Conservation (phyloP, 53 echinoderm and acorn worm genomes). For the Patiria pectinifera region DNA sequence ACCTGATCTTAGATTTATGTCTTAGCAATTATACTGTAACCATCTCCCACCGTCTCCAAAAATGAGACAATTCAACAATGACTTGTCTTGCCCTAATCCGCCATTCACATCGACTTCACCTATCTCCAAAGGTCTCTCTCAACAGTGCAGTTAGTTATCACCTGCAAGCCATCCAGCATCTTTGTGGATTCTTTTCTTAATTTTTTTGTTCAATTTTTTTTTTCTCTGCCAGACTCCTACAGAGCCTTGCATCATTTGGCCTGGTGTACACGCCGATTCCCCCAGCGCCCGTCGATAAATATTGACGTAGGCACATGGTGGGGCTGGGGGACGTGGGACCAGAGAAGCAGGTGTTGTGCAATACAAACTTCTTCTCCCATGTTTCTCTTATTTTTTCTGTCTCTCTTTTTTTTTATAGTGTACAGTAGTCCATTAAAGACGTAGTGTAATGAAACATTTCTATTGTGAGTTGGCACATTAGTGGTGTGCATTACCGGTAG, state of each 20-base stretch:
- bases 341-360: constrained; percentile 20
- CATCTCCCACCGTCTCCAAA: not conserved
- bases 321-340: not conserved
- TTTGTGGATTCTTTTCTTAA: not conserved
- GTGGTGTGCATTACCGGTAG: too few relatives aligned
- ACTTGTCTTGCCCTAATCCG: not conserved
- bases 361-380: not conserved
- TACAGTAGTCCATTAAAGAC: not conserved
- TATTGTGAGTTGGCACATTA: too few relatives aligned
- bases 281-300: constrained; percentile 36
- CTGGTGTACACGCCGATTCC: constrained; percentile 11
- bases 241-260: constrained; percentile 3
- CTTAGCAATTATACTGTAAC: too few relatives aligned
- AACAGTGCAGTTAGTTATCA: not conserved
- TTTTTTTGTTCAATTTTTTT: too few relatives aligned
- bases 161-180: not conserved
- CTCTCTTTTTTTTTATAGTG: not conserved
- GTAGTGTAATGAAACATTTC: too few relatives aligned
- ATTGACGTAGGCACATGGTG: constrained; percentile 25
- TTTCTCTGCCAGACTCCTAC: not conserved
- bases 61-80: not conserved
- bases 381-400: not conserved
- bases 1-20: too few relatives aligned
- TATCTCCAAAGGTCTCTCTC: not conserved
- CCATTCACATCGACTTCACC: not conserved